These are phyloP conservation scores for Ctenomys sociabilis DNA, from an alignment of 2,113 vertebrate genomes.

Conservation along the genomic window DNA sequence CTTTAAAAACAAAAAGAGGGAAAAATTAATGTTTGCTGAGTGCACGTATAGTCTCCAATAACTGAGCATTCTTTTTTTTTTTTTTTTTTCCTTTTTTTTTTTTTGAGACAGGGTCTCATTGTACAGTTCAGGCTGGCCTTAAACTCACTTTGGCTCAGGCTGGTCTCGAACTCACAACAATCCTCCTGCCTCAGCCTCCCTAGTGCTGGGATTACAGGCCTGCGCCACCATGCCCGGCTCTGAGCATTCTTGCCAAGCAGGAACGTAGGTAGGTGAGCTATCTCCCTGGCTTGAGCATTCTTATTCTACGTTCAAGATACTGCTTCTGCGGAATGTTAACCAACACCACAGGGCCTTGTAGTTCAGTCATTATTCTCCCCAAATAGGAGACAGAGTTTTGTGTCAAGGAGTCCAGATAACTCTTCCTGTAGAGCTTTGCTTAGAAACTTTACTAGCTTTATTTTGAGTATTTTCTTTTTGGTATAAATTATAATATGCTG, in stretches of 20 bases:
- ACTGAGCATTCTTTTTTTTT: not conserved
- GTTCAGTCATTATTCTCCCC: not conserved
- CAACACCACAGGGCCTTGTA: not conserved
- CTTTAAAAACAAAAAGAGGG: not conserved
- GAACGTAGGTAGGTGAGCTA: too few relatives aligned
- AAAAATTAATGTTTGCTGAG: not conserved
- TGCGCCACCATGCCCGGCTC: too few relatives aligned
- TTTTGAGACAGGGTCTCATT: too few relatives aligned
- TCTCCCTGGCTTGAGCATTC: not conserved
- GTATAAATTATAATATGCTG: not conserved
- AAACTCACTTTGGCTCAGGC: too few relatives aligned
- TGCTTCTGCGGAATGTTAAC: not conserved
- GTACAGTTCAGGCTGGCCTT: too few relatives aligned
- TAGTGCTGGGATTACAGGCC: too few relatives aligned
- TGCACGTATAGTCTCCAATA: not conserved
- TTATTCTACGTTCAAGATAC: not conserved
- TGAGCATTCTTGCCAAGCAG: too few relatives aligned
- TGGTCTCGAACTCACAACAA: too few relatives aligned
- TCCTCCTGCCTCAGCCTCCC: too few relatives aligned
- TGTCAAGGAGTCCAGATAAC: not conserved
- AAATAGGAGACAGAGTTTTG: not conserved
- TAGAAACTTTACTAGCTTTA: not conserved
- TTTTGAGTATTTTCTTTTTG: conserved; percentile 2
- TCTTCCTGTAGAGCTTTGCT: not conserved
- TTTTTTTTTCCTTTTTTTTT: too few relatives aligned